Base-by-base conservation (phyloP, 2,888 invertebrate species). In the Prenolepis imparis region DNA sequence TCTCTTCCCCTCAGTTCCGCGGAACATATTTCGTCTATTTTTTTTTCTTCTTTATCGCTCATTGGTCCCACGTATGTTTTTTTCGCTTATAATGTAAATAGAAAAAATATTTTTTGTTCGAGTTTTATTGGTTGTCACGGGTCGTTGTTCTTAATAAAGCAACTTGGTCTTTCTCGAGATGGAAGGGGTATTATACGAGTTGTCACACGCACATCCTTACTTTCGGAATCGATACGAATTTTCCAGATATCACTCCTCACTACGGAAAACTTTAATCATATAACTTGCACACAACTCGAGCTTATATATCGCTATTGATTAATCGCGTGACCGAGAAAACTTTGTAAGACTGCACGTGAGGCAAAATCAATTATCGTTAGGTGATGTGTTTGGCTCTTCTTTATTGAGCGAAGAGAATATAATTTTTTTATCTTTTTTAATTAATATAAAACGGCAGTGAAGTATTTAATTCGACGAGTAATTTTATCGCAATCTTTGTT, bases 261-360 rank as follows among this genome's bases (percentile, higher is more conserved):
- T 6, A 18, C n/a, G 9, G 28, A 28, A 55, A 68, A 67, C 68
- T 68, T 77, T 68, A 68, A 68, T 67, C 39, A n/a, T 32, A 44
- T 15, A 59, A 61, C 52, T 55, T 18, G 11, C 21, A 15, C 32
- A 15, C 36, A 77, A 48, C 75, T 39, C 41, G n/a, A 52, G 32
- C 12, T 75, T 24, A 28, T 52, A n/a, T 52, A n/a, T 32, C 55
- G 41, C 32, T 68, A 15, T 57, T 70, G 70, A 78, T 59, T 78
- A 78, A 78, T 78, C 70, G 18, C 57, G 57, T 8, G 21, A 24
- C 59, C 32, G 57, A 12, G 21, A 44, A 59, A 70, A 70, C 70
- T 75, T 66, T 70, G 32, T 18, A 28, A 4, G 21, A 24, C 11
- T 5, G 41, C 39, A 21, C 12, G 11, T 64, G 63, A 52, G 15